Percentiles rank a stretch among this genome's conserved stretches.
Conservation (phyloP, 2,888 invertebrate genomes). For the Prionchulus punctatus region DNA sequence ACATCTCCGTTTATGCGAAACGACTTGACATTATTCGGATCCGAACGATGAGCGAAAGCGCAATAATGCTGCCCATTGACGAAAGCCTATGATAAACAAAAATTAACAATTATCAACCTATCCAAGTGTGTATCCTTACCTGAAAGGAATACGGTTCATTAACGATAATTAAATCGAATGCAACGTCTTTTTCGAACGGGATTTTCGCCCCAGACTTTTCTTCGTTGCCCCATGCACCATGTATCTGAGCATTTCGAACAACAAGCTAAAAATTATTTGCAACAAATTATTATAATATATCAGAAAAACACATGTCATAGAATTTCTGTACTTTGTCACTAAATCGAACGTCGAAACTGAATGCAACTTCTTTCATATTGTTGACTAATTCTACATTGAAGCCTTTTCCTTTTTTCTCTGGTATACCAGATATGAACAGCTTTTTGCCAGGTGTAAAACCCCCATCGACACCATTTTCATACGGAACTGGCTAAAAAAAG, state of each 20-base stretch:
- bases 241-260: slow-evolving; percentile 24
- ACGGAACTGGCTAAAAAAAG: not conserved
- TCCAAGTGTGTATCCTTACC: slow-evolving; percentile 16
- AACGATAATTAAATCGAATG: slow-evolving; percentile 26
- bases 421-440: not conserved
- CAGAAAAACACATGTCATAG: no score
- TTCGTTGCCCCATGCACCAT: slow-evolving; percentile 27
- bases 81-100: slow-evolving; percentile 25
- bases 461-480: not conserved
- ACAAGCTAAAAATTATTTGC: slow-evolving; percentile 19
- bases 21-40: slow-evolving; percentile 28
- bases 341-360: not conserved
- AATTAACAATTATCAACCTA: no score
- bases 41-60: slow-evolving; percentile 31
- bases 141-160: slow-evolving; percentile 28
- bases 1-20: slow-evolving; percentile 25
- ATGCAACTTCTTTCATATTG: not conserved
- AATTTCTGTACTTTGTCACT: not conserved
- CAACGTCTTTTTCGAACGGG: slow-evolving; percentile 24
- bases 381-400: not conserved
- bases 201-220: slow-evolving; percentile 25
- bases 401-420: not conserved
- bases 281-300: no score
- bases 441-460: not conserved
- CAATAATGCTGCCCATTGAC: slow-evolving; percentile 31